Evolutionary conservation across 2,797 vertebrate species (phyloP), one percentile per base, ranked within the genome.

Genomic region (Rhadinocentrus ornatus): DNA sequence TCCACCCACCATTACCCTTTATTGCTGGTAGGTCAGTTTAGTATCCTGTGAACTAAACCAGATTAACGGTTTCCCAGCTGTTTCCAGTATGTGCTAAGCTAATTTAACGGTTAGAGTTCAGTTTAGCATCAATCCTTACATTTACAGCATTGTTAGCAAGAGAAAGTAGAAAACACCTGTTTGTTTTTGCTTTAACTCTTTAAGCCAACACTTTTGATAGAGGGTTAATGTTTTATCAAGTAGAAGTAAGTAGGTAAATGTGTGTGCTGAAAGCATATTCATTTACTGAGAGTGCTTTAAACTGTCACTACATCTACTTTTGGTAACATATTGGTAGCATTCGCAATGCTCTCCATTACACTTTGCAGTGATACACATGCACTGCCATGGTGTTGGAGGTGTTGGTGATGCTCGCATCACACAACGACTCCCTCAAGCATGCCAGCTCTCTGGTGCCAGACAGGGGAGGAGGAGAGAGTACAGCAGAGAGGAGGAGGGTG

Each of bases 361-460:
- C 82, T 73, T 70, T 69, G 70, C 58, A 10, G 80, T 59, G 76
- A 84, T 78, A 81, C 77, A 87, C 74, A 60, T 62, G 64, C 86
- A 85, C 75, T 61, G 76, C 84, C 74, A 75, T 79, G 75, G 72
- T 72, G 50, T 80, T 22, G 32, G 60, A 84, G 81, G 83, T 89
- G 86, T 83, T 72, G 73, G 69, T 73, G 59, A 52, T 83, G 78
- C 66, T 65, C 54, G 44, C 80, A 29, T 90, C 86, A 82, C 84
- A 86, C 78, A 54, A 27, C 52, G 60, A 65, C 83, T 81, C 88
- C 82, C 73, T 75, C 20, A 11, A 81, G 71, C 72, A 37, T 82
- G 89, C 89, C 86, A 87, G 66, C 68, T 83, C 80, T 74, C 66
- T 85, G 81, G 81, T 89, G 91, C 82, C 87, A 92, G 89, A 90